Conservation (phyloP, 2,797 vertebrate species). For the Leptatherina wallacei region DNA sequence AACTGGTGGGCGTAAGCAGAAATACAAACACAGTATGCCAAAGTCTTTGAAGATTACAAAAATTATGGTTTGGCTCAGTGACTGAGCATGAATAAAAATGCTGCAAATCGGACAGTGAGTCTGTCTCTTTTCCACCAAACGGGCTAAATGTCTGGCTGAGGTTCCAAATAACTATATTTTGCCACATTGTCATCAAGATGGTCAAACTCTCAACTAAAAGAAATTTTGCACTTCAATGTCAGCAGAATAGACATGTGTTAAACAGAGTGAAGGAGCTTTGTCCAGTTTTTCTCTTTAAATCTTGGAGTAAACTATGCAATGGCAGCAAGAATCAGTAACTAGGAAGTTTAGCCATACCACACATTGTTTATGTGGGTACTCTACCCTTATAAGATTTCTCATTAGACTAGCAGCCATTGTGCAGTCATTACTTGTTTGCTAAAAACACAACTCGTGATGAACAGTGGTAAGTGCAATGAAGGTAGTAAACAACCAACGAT, state of each 20-base stretch:
- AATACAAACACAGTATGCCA: slow-evolving; percentile 35
- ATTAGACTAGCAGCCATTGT: slow-evolving; percentile 59
- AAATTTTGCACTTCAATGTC: slow-evolving; percentile 13
- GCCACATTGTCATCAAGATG: slow-evolving; percentile 23
- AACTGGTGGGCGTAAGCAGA: slow-evolving; percentile 34
- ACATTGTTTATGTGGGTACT: slow-evolving; percentile 4
- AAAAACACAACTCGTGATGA: slow-evolving; percentile 55
- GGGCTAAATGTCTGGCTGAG: slow-evolving; percentile 9
- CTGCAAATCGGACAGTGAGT: slow-evolving; percentile 15
- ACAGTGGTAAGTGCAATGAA: slow-evolving; percentile 15
- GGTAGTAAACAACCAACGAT: slow-evolving; percentile 15
- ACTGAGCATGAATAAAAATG: background rate
- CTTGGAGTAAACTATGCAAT: slow-evolving; percentile 2
- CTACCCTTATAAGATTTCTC: slow-evolving; percentile 27
- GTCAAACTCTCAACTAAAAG: slow-evolving; percentile 8
- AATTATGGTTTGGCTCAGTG: slow-evolving; percentile 3
- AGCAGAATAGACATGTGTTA: slow-evolving; percentile 2
- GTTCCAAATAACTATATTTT: slow-evolving; percentile 23
- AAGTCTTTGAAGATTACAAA: slow-evolving; percentile 11
- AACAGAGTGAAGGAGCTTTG: background rate
- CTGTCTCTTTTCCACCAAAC: slow-evolving; percentile 2
- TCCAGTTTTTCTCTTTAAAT: background rate
- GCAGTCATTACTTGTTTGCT: slow-evolving; percentile 56
- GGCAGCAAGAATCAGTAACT: background rate
- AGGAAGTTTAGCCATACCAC: background rate